Evolutionary conservation across 2,888 invertebrate species (phyloP), one percentile per base, ranked within the genome.

Genomic region (Pteria penguin): DNA sequence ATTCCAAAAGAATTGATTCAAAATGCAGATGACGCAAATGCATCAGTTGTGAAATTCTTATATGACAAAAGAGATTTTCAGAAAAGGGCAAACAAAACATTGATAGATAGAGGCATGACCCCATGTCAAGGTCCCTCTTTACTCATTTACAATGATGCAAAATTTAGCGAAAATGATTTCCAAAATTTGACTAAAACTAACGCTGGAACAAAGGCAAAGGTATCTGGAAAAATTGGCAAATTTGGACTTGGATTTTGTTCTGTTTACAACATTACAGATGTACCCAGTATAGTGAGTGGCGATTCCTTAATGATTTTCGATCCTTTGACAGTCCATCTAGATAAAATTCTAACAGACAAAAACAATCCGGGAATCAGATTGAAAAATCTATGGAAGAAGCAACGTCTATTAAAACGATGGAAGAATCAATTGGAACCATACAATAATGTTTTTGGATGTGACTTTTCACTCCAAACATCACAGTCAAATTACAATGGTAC

Each of bases 171-270:
- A 4, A 45, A 73, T 24, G 90, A 90, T 73, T 86, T 89, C 62
- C 66, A 80, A 26, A 88, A 86, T 71, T 87, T 90, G 26, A 83
- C 77, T 2, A 86, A 82, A 63, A 79, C 89, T 8, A 83, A 86
- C n/a, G 89, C 86, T 18, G 89, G 86, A 36, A 89, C 89, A 3
- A 90, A 90, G 75, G 76, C 84, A 71, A 71, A 66, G 3, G 78
- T 86, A 27, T 55, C 55, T 22, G 83, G 85, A 5, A 90, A 89
- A 71, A 85, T 90, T 65, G 90, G 90, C 22, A 74, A 85, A 75
- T 90, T 90, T 84, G 90, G 90, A 4, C 82, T 90, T 14, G 90
- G 90, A 11, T 90, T 90, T 80, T 88, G 87, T 68, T 82, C 88
- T 32, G 88, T 90, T 11, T 89, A 89, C 76, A 89, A 89, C 72